A percentile compares a stretch with the other conserved stretches of the same genome.
phyloP scores from a whole-genome alignment of 2,888 invertebrate species.

The Polyommatus iphigenia region DNA sequence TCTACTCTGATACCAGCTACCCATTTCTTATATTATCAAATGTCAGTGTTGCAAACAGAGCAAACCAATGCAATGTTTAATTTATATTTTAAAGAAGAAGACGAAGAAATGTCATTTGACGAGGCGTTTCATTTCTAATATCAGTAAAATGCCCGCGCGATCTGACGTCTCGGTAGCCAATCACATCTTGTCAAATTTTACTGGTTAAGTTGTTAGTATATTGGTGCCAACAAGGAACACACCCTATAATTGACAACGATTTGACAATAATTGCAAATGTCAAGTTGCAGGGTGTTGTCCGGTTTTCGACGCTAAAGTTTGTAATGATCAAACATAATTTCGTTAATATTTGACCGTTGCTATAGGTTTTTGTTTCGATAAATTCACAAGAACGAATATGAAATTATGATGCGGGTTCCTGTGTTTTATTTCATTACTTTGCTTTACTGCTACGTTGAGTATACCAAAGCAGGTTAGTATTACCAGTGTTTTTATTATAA shows the following conservation, averaged over 20 bases:
- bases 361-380: constrained; percentile 43
- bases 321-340: constrained; percentile 75
- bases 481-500: constrained; percentile 7
- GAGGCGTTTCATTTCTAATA: not conserved
- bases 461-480: constrained; percentile 67
- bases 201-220: not conserved
- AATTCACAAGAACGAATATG: constrained; percentile 53
- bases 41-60: not conserved
- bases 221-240: not conserved
- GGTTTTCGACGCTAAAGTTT: constrained; percentile 56
- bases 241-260: not conserved
- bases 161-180: not conserved
- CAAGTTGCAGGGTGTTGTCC: constrained; percentile 67
- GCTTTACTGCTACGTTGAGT: constrained; percentile 63
- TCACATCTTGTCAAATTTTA: not conserved
- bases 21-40: no score
- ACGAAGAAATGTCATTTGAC: not conserved
- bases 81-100: not conserved
- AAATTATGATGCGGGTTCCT: constrained; percentile 74
- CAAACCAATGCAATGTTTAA: not conserved
- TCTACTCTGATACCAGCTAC: no score
- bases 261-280: constrained; percentile 2
- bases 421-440: constrained; percentile 69
- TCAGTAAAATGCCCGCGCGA: not conserved
- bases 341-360: constrained; percentile 58